These are phyloP conservation scores for Sorex maritimensis DNA, from an alignment of 2,797 vertebrate genomes.

Conservation along the genomic window DNA sequence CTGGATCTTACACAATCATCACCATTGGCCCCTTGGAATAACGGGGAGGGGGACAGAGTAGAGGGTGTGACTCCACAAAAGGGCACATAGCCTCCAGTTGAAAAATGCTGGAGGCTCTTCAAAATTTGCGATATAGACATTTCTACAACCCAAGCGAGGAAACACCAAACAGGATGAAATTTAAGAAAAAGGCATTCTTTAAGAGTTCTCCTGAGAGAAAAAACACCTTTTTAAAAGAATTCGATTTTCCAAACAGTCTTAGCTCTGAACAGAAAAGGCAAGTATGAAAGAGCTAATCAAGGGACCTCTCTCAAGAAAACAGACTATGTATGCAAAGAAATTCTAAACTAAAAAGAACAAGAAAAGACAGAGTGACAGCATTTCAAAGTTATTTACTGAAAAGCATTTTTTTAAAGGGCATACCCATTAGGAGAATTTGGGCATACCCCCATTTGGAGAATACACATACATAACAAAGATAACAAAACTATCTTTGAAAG, in stretches of 20 bases:
- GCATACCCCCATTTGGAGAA: too few relatives aligned
- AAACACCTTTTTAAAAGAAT: conserved; percentile 1
- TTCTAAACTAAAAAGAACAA: conserved; percentile 41
- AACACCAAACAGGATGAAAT: neutral
- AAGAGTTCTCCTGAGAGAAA: neutral
- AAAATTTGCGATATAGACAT: neutral
- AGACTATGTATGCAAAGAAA: conserved; percentile 4
- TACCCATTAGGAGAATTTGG: neutral
- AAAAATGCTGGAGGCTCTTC: neutral
- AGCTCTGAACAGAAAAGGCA: conserved; percentile 57
- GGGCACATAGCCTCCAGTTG: neutral
- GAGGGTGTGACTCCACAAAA: neutral
- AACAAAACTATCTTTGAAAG: conserved; percentile 4
- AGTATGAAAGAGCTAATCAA: conserved; percentile 8
- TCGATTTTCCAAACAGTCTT: conserved; percentile 52
- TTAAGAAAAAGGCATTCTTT: conserved; percentile 32
- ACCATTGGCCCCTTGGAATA: too few relatives aligned
- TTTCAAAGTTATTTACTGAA: conserved; percentile 23
- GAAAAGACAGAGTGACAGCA: neutral
- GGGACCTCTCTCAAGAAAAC: conserved; percentile 21
- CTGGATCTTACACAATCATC: too few relatives aligned
- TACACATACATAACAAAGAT: neutral
- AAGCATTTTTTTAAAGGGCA: neutral
- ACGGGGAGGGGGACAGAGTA: too few relatives aligned
- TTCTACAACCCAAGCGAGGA: conserved; percentile 40